Conservation (phyloP, 2,888 invertebrate genomes). For the Empis livida region DNA sequence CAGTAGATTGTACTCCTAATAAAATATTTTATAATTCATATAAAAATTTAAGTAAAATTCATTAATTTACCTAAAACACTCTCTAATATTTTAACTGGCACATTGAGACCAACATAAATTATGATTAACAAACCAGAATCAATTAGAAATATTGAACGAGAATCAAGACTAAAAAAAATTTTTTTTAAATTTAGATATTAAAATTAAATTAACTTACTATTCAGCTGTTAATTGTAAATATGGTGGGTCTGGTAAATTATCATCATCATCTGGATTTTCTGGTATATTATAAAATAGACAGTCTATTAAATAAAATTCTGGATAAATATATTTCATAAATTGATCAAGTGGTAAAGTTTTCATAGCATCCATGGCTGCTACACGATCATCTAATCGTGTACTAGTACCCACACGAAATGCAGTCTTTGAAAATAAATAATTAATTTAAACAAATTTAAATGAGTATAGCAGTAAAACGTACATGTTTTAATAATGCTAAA, state of each 20-base stretch:
- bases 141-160: conserved; percentile 82
- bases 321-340: conserved; percentile 78
- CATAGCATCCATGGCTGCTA: conserved; percentile 86
- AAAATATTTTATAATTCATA: not conserved
- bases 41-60: not conserved
- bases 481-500: conserved; percentile 76
- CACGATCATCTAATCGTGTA: conserved; percentile 85
- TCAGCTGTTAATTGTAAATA: conserved; percentile 76
- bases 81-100: conserved; percentile 59
- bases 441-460: not conserved
- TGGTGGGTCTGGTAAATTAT: conserved; percentile 50
- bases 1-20: conserved; percentile 55
- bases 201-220: conserved; percentile 36
- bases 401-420: conserved; percentile 82
- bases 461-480: conserved; percentile 34
- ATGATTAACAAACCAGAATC: conserved; percentile 75
- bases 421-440: conserved; percentile 39
- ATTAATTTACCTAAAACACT: conserved; percentile 45
- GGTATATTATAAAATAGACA: conserved; percentile 42
- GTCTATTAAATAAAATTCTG: conserved; percentile 83
- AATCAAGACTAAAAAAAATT: conserved; percentile 51
- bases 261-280: conserved; percentile 27
- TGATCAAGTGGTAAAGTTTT: conserved; percentile 72
- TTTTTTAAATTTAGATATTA: too few species aligned
- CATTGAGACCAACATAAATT: conserved; percentile 71